phyloP scores from a whole-genome alignment of 2,113 vertebrate genomes.

The Cephalopterus ornatus region DNA sequence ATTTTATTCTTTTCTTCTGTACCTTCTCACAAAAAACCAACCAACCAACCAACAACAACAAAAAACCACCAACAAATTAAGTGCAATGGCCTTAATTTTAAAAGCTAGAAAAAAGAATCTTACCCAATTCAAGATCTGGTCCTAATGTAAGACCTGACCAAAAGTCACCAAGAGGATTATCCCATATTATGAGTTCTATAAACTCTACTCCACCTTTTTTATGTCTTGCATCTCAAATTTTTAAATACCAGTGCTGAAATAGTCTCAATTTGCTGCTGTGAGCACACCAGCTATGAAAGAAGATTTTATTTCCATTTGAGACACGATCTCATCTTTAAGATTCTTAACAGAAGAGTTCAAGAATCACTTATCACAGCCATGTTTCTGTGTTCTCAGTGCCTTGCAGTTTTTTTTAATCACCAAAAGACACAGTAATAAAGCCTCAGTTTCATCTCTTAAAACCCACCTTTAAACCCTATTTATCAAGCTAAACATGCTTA shows the following conservation, averaged over 20 bases:
- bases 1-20: not conserved
- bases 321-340: not conserved
- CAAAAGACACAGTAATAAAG: not conserved
- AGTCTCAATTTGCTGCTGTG: not conserved
- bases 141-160: rapidly evolving
- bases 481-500: not conserved
- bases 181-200: not conserved
- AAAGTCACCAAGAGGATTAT: not conserved
- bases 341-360: not conserved
- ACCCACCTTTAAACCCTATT: not conserved
- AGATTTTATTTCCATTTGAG: not conserved
- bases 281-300: not conserved
- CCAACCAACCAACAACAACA: too few species aligned
- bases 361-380: not conserved
- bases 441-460: not conserved
- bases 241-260: not conserved
- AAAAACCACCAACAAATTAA: too few species aligned
- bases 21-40: not conserved
- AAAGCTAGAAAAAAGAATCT: not conserved
- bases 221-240: not conserved
- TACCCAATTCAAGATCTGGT: not conserved
- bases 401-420: not conserved
- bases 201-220: not conserved
- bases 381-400: not conserved
- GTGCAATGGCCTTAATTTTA: not conserved